Base-by-base conservation (phyloP, 2,113 vertebrate species). In the Nothoprocta perdicaria region DNA sequence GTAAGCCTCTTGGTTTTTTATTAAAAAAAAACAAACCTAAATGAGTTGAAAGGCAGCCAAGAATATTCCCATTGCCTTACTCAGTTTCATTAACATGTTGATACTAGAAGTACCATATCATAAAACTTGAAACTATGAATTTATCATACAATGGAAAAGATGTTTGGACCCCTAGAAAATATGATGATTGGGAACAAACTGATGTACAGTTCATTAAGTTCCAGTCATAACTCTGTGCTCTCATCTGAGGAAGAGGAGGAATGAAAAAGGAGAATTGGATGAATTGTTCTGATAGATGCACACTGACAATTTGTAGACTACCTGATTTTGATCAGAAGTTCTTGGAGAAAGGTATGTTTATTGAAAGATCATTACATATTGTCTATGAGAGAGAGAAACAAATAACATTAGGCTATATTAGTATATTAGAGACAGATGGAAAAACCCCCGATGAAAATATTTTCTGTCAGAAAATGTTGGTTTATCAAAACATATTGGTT, bases 1-100 rank as follows among this genome's bases (percentile, higher is more conserved):
- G 3, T 35, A 61, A 69, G 8, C 24, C 0, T 80, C 15, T 48
- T 79, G 21, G 50, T 38, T 93, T 78, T 95, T 73, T 69, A 68
- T 62, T 84, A 73, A 27, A 88, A 38, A 38, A 38, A 35, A 35
- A 35, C 6, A 82, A 86, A 86, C 24, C 2, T 21, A 72, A 93
- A 88, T 78, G 12, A 95, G 72, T 73, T 93, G 77, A 92, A 95
- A 88, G 7, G 26, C 65, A 84, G 88, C 50, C 22, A 78, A 78
- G 85, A 94, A 77, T 60, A n/a, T 10, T 40, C 33, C 40, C 26
- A 13, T 55, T 27, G 48, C 6, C 35, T 62, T 86, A 4, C 6
- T 82, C 68, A 86, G 31, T 93, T 88, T 84, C 50, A 82, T 93
- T 95, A 90, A 60, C 38, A n/a, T 66, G 18, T 48, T 88, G n/a